phyloP scores from a whole-genome alignment of 1,140 invertebrate species.

The Ips nitidus region DNA sequence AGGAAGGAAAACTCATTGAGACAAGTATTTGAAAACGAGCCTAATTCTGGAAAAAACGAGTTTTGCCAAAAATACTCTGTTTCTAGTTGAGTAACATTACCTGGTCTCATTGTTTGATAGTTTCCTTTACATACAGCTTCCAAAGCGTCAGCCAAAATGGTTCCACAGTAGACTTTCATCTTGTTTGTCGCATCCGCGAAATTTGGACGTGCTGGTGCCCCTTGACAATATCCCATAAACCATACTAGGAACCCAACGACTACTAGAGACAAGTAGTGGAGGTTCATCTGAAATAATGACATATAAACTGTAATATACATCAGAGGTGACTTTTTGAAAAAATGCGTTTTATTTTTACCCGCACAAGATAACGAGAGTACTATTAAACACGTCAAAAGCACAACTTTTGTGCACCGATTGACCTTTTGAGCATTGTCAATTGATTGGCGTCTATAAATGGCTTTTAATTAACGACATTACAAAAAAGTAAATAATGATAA shows the following conservation, averaged over 20 bases:
- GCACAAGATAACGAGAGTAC: background rate
- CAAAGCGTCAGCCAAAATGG: conserved; percentile 22
- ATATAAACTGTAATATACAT: background rate
- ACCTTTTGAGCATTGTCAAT: conserved; percentile 14
- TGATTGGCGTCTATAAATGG: conserved; percentile 8
- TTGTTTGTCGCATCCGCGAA: background rate
- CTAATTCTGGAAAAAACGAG: background rate
- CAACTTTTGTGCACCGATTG: conserved; percentile 11
- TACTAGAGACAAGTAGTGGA: conserved; percentile 5
- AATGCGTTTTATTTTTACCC: background rate
- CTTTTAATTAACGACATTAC: background rate
- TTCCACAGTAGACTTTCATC: conserved; percentile 32
- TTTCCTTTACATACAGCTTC: conserved; percentile 34
- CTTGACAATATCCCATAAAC: background rate
- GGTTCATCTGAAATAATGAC: conserved; percentile 23
- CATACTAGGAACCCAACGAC: background rate
- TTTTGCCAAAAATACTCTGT: background rate
- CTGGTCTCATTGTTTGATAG: conserved; percentile 29
- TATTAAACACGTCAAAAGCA: conserved; percentile 6
- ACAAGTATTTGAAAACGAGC: too few relatives aligned
- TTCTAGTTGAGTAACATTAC: conserved; percentile 14
- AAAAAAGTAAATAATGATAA: conserved; percentile 12
- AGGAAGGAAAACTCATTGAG: too few relatives aligned
- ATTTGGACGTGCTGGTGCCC: background rate
- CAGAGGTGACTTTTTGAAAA: conserved; percentile 1